Evolutionary conservation across 2,888 invertebrate species (phyloP).

Genomic region (Euplexia lucipara): DNA sequence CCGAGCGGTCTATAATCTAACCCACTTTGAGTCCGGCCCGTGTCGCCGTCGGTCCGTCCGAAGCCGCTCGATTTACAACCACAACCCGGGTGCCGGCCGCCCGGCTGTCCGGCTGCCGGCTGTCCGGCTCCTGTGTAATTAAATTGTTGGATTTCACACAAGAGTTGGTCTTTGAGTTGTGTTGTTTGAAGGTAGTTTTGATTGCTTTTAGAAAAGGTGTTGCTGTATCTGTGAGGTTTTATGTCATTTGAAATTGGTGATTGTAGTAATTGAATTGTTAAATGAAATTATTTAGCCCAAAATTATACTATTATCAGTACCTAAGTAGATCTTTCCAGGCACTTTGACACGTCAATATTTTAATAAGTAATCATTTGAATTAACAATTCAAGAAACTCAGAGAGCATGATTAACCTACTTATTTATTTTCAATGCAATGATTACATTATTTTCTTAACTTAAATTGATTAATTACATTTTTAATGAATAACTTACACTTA

Average conservation of each 20-base stretch:
- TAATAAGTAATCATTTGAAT: too few relatives aligned
- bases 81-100: conserved; percentile 5
- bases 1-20: conserved; percentile 54
- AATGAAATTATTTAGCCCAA: too few relatives aligned
- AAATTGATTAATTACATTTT: too few relatives aligned
- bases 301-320: too few relatives aligned
- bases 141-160: conserved; percentile 49
- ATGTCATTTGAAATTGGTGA: neutral
- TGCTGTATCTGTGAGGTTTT: neutral
- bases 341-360: too few relatives aligned
- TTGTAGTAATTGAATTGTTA: neutral
- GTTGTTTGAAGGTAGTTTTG: conserved; percentile 42
- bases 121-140: conserved; percentile 43
- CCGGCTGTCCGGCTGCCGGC: conserved; percentile 2
- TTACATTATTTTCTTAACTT: too few relatives aligned
- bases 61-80: conserved; percentile 44
- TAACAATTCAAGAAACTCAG: too few relatives aligned
- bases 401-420: too few relatives aligned
- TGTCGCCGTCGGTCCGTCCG: neutral
- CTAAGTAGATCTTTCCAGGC: too few relatives aligned
- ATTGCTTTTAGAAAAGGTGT: conserved; percentile 27
- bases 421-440: too few relatives aligned
- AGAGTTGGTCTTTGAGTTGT: conserved; percentile 17
- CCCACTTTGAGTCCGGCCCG: conserved; percentile 32
- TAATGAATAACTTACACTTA: too few relatives aligned